A percentile compares a stretch with the other conserved stretches of the same genome.
phyloP scores from a whole-genome alignment of 2,113 vertebrate species.

The Theropithecus gelada region DNA sequence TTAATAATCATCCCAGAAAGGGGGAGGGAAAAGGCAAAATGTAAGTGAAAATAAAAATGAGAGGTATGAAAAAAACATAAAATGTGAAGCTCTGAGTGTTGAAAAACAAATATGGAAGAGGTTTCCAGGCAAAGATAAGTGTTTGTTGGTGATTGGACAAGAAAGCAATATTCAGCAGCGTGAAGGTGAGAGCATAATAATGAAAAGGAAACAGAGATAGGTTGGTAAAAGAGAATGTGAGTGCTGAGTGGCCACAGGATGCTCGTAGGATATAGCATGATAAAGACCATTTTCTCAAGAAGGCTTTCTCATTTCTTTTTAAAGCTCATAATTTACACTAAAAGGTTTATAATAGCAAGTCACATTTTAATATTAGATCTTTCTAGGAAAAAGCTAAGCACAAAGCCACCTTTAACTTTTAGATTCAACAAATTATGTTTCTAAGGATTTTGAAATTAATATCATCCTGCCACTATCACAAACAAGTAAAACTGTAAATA shows the following conservation, averaged over 20 bases:
- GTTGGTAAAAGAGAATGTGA: neutral
- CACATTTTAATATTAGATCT: neutral
- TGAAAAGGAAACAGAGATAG: too few relatives aligned
- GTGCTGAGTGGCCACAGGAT: neutral
- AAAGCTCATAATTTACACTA: neutral
- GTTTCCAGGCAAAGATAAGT: accelerated
- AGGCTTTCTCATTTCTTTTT: neutral
- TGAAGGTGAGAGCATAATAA: neutral
- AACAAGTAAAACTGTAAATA: neutral
- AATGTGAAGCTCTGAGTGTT: neutral
- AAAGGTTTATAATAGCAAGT: neutral
- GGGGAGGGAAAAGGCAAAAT: neutral
- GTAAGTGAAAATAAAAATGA: neutral
- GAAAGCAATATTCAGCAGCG: neutral
- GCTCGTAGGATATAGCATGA: neutral
- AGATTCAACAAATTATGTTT: neutral
- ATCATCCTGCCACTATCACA: neutral
- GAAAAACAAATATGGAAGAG: neutral
- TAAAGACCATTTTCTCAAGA: neutral
- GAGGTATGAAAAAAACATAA: neutral
- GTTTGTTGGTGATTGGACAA: neutral
- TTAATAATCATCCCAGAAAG: neutral
- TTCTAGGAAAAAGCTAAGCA: neutral
- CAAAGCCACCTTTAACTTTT: neutral
- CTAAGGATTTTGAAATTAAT: neutral